Conservation (phyloP, 2,113 vertebrate genomes). For the Proteles cristata region DNA sequence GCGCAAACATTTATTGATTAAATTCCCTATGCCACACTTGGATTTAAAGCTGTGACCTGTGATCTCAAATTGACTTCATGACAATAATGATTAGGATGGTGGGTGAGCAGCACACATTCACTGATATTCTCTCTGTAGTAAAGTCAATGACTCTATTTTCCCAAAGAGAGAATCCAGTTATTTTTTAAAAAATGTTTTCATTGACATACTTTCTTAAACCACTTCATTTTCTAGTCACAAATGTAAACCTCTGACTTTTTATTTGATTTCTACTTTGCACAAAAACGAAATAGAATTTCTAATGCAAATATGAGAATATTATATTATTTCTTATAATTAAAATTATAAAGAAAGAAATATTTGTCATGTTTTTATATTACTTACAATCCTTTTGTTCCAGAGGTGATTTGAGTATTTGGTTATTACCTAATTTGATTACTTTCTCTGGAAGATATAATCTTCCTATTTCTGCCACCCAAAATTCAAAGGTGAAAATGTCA, state of each 20-base stretch:
- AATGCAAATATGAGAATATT: not conserved
- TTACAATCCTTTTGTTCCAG: not conserved
- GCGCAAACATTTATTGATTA: constrained; percentile 43
- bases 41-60: constrained; percentile 83
- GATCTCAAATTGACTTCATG: constrained; percentile 86
- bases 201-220: not conserved
- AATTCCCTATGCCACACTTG: constrained; percentile 69
- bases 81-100: constrained; percentile 83
- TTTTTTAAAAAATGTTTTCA: not conserved
- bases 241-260: not conserved
- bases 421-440: not conserved
- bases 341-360: not conserved
- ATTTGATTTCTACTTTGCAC: not conserved
- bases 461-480: not conserved
- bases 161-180: constrained; percentile 48
- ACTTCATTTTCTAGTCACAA: not conserved
- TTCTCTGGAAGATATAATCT: not conserved
- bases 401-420: not conserved
- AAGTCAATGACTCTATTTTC: constrained; percentile 76
- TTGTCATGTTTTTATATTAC: not conserved
- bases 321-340: not conserved
- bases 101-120: constrained; percentile 77
- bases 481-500: not conserved
- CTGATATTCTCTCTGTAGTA: constrained; percentile 75
- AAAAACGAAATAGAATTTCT: not conserved